Conservation (phyloP, 2,888 invertebrate genomes). For the Fragum sueziense region DNA sequence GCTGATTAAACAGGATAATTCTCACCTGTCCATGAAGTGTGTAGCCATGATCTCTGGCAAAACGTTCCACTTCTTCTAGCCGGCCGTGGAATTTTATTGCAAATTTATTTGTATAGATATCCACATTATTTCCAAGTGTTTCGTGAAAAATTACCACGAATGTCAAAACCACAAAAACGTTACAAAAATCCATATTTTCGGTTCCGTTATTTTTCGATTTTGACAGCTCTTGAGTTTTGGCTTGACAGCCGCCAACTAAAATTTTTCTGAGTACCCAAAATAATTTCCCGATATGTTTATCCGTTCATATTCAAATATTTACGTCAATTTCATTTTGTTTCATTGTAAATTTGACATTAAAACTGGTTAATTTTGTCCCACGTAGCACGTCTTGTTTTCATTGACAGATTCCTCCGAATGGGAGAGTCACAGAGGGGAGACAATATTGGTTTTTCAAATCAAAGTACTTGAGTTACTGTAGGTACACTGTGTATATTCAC, state of each 20-base stretch:
- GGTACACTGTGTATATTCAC: no score
- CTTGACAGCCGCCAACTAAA: background rate
- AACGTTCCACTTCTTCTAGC: background rate
- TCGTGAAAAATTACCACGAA: background rate
- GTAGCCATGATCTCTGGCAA: constrained; percentile 9
- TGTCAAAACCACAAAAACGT: background rate
- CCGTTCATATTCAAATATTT: background rate
- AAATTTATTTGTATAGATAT: constrained; percentile 61
- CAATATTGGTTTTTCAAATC: background rate
- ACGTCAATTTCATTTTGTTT: background rate
- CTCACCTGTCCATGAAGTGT: constrained; percentile 9
- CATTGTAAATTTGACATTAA: background rate
- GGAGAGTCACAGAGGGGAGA: background rate
- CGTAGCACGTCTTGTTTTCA: background rate
- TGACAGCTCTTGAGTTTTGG: background rate
- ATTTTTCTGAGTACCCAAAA: background rate
- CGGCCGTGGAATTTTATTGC: constrained; percentile 57
- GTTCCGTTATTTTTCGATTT: background rate
- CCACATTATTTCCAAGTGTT: background rate
- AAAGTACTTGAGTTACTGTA: no score
- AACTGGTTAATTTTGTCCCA: background rate
- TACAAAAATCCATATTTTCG: background rate
- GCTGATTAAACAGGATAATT: no score
- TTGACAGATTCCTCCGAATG: background rate
- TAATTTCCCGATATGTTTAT: background rate